Evolutionary conservation across 1,140 invertebrate species (phyloP), one percentile per base, ranked within the genome.

Genomic region (Choristoneura fumiferana): DNA sequence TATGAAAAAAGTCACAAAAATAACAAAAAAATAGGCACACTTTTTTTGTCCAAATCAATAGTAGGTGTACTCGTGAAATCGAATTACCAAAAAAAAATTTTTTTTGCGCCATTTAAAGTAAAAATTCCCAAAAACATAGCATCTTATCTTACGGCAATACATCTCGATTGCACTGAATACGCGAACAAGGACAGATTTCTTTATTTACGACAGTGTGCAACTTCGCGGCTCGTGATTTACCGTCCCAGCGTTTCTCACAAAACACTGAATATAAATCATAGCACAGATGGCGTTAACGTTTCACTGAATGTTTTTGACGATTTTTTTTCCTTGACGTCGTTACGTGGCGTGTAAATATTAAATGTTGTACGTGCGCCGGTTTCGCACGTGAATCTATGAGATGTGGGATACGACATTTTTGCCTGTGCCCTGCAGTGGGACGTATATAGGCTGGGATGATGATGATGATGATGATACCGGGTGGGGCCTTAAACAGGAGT

Each of bases 201-300:
- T 79, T 81, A 79, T 79, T 78, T 78, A 74, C 65, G 70, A 78
- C 69, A 70, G 67, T 72, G 52, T 74, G 58, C 65, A 70, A 78
- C 61, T 79, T 63, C 53, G 54, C 58, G n/a, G n/a, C n/a, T n/a
- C 57, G 61, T 74, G 78, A 81, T 79, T 79, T 81, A 81, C 74
- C 36, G 57, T 45, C 17, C 33, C 40, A 22, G 54, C 61, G 49
- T 73, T 71, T 66, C 73, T 69, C 70, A 54, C 73, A 72, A 76
- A 76, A 78, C 75, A 76, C 61, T 58, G 67, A 62, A 64, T 67
- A 80, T 82, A 82, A 82, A 82, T 82, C 77, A 82, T 69, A 76
- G 64, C 75, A 65, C 79, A 82, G 76, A 80, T 82, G 79, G 69
- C 60, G 63, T 58, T 67, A 79, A 76, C 63, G 67, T 60, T 66